Percentiles rank a stretch among this genome's conserved stretches.
These are phyloP conservation scores for Phasianus colchicus DNA, from an alignment of 2,113 vertebrate species.

Conservation along the genomic window DNA sequence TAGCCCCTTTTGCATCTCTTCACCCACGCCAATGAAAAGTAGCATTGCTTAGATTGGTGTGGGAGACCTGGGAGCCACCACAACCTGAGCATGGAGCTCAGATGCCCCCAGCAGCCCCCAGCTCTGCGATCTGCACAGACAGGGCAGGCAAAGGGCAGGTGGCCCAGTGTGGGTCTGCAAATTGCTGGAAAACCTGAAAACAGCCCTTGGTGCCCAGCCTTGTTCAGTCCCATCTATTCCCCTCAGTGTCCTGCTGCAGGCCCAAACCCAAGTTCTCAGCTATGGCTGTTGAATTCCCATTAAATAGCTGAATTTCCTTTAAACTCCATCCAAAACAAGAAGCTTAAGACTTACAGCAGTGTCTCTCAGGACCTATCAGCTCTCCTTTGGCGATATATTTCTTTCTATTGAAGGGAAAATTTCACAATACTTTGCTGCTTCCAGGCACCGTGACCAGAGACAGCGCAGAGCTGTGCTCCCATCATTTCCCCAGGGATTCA, in stretches of 20 bases:
- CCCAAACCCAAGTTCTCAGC: neutral
- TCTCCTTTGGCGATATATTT: neutral
- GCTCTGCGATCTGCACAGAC: neutral
- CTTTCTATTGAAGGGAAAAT: slow-evolving; percentile 8
- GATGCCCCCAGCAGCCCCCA: neutral
- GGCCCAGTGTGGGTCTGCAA: neutral
- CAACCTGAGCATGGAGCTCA: neutral
- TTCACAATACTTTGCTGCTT: slow-evolving; percentile 19
- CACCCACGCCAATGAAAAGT: accelerated
- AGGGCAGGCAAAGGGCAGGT: neutral
- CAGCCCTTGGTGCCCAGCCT: neutral
- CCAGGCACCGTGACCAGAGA: neutral
- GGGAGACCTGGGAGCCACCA: neutral
- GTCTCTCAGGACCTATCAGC: neutral
- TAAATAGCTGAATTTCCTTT: neutral
- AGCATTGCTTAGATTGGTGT: accelerated
- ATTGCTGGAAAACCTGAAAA: neutral
- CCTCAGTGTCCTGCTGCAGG: neutral
- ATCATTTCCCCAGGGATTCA: neutral
- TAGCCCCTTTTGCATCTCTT: neutral
- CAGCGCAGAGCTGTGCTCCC: accelerated
- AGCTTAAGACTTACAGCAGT: neutral
- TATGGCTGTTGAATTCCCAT: neutral
- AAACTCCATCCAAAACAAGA: slow-evolving; percentile 13
- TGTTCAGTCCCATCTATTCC: neutral